Conservation (phyloP, 2,113 vertebrate genomes). For the Chiloscyllium plagiosum region DNA sequence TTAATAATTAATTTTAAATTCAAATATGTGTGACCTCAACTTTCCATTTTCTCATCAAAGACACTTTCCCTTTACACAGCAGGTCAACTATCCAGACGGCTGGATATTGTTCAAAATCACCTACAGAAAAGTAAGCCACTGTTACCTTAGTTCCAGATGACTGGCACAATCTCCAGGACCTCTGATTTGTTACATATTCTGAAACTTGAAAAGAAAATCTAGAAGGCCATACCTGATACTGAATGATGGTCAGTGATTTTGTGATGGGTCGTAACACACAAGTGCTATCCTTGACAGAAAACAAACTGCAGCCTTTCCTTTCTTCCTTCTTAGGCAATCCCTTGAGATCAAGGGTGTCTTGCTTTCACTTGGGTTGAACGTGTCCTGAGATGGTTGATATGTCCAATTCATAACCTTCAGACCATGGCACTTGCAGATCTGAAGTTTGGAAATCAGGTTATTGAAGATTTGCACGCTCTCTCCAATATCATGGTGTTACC, state of each 20-base stretch:
- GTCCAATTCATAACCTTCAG: too few species aligned
- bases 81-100: neutral
- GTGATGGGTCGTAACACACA: neutral
- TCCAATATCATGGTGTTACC: neutral
- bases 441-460: too few species aligned
- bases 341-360: too few species aligned
- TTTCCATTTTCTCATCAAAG: neutral
- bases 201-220: neutral
- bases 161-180: neutral
- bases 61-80: neutral
- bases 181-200: neutral
- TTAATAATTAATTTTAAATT: constrained; percentile 18
- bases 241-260: neutral
- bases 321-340: too few species aligned
- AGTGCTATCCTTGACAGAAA: neutral
- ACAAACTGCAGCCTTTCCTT: neutral
- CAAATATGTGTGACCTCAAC: neutral
- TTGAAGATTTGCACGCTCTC: neutral
- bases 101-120: neutral
- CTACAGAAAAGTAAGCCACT: neutral
- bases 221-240: neutral
- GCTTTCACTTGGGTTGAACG: too few species aligned
- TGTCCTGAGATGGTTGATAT: too few species aligned
- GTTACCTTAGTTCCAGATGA: neutral
- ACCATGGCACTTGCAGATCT: too few species aligned